These are phyloP conservation scores for Pogonus chalceus DNA, from an alignment of 1,140 invertebrate genomes.

Conservation along the genomic window DNA sequence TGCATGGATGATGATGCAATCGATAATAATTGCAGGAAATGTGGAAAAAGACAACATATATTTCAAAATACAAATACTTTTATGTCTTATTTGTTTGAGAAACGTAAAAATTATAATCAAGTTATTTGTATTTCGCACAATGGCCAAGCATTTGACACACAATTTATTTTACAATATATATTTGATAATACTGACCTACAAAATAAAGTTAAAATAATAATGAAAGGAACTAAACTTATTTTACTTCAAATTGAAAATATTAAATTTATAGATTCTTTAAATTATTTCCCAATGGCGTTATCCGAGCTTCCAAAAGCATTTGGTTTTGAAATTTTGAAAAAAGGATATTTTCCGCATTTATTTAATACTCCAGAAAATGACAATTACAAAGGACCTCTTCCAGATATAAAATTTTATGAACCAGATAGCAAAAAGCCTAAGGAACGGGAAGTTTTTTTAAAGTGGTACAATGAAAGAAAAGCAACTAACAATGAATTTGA, in stretches of 20 bases:
- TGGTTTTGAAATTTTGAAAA: constrained; percentile 14
- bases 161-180: constrained; percentile 23
- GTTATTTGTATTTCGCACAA: constrained; percentile 22
- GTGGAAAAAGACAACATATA: neutral
- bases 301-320: constrained; percentile 22
- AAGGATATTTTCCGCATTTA: constrained; percentile 23
- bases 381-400: constrained; percentile 20
- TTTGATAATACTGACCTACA: constrained; percentile 11
- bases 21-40: neutral
- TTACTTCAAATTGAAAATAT: constrained; percentile 15
- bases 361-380: constrained; percentile 22
- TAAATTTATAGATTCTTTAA: constrained; percentile 25
- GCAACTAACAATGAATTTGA: constrained; percentile 14
- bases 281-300: constrained; percentile 25
- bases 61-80: neutral
- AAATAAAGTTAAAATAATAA: constrained; percentile 16
- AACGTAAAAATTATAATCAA: neutral
- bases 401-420: constrained; percentile 16
- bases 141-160: constrained; percentile 19
- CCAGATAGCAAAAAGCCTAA: constrained; percentile 15
- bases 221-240: constrained; percentile 12
- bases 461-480: constrained; percentile 1
- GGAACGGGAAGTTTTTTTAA: constrained; percentile 13
- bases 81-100: neutral
- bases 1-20: neutral